Percentiles rank a stretch among this genome's conserved stretches.
Conservation (phyloP, 2,888 invertebrate genomes). For the Acanthacorydalis orientalis region DNA sequence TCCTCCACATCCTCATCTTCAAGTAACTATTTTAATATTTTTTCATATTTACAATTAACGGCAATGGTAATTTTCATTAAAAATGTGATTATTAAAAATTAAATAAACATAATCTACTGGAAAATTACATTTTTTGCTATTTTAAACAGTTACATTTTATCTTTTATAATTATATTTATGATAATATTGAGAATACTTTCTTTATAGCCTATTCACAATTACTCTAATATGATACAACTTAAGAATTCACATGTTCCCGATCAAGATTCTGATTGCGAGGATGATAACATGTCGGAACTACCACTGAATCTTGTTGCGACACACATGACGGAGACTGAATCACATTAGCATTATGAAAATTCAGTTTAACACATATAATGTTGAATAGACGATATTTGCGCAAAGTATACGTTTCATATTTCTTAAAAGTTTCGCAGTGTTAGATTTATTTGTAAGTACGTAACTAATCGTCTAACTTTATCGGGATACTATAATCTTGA, state of each 20-base stretch:
- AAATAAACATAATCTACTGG: background rate
- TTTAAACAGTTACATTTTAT: too few relatives aligned
- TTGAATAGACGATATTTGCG: too few relatives aligned
- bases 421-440: too few relatives aligned
- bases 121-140: too few relatives aligned
- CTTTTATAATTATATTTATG: too few relatives aligned
- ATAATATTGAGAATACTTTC: slow-evolving; percentile 3
- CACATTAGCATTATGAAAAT: background rate
- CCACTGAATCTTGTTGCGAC: slow-evolving; percentile 55
- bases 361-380: too few relatives aligned
- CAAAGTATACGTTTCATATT: too few relatives aligned
- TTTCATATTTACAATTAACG: too few relatives aligned
- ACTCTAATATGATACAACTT: slow-evolving; percentile 19
- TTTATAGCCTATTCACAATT: slow-evolving; percentile 18
- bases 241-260: slow-evolving; percentile 14
- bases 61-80: too few relatives aligned
- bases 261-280: slow-evolving; percentile 25
- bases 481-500: too few relatives aligned
- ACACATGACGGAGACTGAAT: slow-evolving; percentile 38
- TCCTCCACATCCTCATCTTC: background rate
- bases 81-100: background rate
- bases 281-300: slow-evolving; percentile 38
- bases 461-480: too few relatives aligned
- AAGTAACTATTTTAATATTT: background rate
- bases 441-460: too few relatives aligned